phyloP scores from a whole-genome alignment of 2,888 invertebrate genomes.

The Tenthredo scrophulariae region DNA sequence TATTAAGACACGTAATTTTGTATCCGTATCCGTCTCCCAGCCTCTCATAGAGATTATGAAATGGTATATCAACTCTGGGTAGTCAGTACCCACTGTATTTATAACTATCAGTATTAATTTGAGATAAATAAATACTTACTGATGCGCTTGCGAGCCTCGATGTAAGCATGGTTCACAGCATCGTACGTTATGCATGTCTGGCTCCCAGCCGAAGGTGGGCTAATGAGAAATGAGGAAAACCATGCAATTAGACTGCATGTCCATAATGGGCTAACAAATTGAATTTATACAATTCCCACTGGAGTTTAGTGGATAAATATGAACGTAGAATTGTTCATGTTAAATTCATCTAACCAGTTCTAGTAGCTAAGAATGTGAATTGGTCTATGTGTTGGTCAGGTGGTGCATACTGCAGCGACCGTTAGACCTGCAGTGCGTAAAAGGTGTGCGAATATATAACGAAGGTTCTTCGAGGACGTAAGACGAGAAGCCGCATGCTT shows the following conservation, averaged over 20 bases:
- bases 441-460: background rate
- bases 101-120: background rate
- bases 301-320: background rate
- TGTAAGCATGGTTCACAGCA: conserved; percentile 92
- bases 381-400: background rate
- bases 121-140: conserved; percentile 82
- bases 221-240: conserved; percentile 69
- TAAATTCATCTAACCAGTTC: conserved; percentile 13
- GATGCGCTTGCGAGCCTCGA: conserved; percentile 92
- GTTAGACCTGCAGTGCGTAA: conserved; percentile 26
- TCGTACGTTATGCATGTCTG: conserved; percentile 94
- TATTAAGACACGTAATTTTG: conserved; percentile 12
- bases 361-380: background rate
- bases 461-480: conserved; percentile 44
- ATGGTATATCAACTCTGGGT: background rate
- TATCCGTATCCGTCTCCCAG: conserved; percentile 14
- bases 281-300: background rate
- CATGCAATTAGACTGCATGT: conserved; percentile 64
- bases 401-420: background rate
- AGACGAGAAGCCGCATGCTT: conserved; percentile 25
- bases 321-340: background rate
- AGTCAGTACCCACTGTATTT: background rate
- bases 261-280: conserved; percentile 53
- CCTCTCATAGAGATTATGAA: background rate
- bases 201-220: conserved; percentile 80